Base-by-base conservation (phyloP, 2,797 vertebrate genomes). In the Poecilia wingei region DNA sequence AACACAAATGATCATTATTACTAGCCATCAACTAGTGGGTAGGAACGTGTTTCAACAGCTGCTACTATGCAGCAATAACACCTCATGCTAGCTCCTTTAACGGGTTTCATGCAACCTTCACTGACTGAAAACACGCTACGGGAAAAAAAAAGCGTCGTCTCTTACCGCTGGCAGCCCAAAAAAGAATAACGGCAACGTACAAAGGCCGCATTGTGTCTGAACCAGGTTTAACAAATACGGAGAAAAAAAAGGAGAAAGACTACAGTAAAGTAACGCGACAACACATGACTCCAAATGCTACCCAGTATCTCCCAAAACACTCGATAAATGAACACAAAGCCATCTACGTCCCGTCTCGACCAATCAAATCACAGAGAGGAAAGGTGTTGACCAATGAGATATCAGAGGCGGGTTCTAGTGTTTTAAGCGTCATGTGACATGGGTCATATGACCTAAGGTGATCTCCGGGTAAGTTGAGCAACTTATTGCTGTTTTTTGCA, bases 91-190 rank as follows among this genome's bases (percentile, higher is more conserved):
- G 59, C 76, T 49, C 20, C 2, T 31, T 3, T 53, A 0, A 10
- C 51, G 82, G 79, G 4, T n/a, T 25, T 8, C 76, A 47, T 36
- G 55, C 14, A 46, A 53, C 22, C 9, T 43, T 76, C 22, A 41
- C 41, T 68, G 66, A 66, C 55, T 46, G 36, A 2, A 79, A 47
- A 73, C 51, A 78, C 0, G 3, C 3, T 3, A 22, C 4, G 6
- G 4, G 1, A 6, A 25, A 0, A 6, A 25, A 0, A 0, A 36
- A 78, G 78, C 2, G 13, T 20, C 3, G 16, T 18, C 1, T 1
- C 87, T 93, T 91, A 95, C 94, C 93, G 45, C 25, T 14, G 14
- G 75, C 72, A 53, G 82, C 70, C 75, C 74, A 89, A 75, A 93
- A 16, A 64, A 94, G 28, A 49, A 82, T 72, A 9, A 64, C 89